Base-by-base conservation (phyloP, 2,797 vertebrate species). In the Sebastes itinus region DNA sequence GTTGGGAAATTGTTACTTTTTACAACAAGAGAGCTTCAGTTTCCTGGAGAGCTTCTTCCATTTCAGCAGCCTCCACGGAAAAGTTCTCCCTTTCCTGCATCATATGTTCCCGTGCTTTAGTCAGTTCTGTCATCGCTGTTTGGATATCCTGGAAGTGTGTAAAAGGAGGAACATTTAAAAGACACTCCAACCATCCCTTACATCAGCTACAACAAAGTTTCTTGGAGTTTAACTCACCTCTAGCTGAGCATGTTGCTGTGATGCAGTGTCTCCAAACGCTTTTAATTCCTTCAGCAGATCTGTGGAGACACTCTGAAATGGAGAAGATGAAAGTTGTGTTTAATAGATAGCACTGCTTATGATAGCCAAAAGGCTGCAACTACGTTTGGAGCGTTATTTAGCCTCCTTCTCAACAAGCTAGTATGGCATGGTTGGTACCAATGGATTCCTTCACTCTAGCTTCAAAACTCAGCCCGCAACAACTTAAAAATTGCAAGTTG, bases 221-320 rank as follows among this genome's bases (percentile, higher is more conserved):
- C 25, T 35, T 2, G 5, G 1, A 12, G 25, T n/a, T 7, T 23
- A 3, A 71, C 85, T 92, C 84, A 94, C 96, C 81, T 92, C 74
- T 18, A 96, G 85, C 46, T 30, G 89, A 66, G 75, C 75, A 38
- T 38, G 84, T 54, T 96, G 94, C 22, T 93, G 87, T 25, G 88
- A 88, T 14, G 94, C 86, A 23, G 77, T 63, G 9, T 89, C 89
- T 27, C 88, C 79, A 62, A 96, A 96, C 1, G 68, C 56, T 74
- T 83, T 91, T 42, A 96, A 78, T 81, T 95, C 93, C 28, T 70
- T 82, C 54, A 96, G 79, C 62, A 96, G 89, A 30, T 95, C 86
- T 56, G 87, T 22, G 4, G 95, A 96, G 71, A 96, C 28, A 0
- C 83, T 90, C 96, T 96, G 88, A 87, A 80, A 85, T 7, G 64